Evolutionary conservation across 2,888 invertebrate genomes (phyloP), one percentile per base, ranked within the genome.

Genomic region (Venusia cambrica): DNA sequence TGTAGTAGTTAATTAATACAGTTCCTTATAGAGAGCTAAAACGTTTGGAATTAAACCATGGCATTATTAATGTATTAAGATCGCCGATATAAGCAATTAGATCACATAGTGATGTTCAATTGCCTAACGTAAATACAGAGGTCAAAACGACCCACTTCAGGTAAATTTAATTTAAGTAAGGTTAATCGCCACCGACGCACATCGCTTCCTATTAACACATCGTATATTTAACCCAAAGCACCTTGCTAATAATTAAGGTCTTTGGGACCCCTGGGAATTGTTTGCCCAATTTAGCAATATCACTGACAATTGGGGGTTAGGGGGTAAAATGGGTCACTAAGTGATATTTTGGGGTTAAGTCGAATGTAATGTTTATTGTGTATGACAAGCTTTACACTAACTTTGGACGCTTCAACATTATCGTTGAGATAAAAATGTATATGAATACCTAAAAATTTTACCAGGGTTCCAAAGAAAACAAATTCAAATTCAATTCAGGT

Each of bases 161-260:
- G 84, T 85, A 71, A 78, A 83, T 80, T 83, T 75, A 83, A 84
- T 78, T 73, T 69, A 65, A 74, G 72, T 72, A 66, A 69, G 54
- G 62, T 56, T 78, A 80, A 83, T 79, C 73, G 74, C 59, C 54
- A 54, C 50, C 64, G 80, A 77, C 76, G 66, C 61, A 67, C 73
- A 70, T 74, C 63, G 77, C 72, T 62, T 62, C 61, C 53, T 73
- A 83, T 83, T 83, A 84, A 77, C 84, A 83, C 79, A 62, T 79
- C 76, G 77, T 81, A 83, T 79, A 80, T 83, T 80, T 64, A 73
- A 76, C 77, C 80, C 77, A 68, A 73, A 83, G 74, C 73, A 81
- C 81, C 81, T 80, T 77, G 76, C 71, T 80, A 81, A 80, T 84
- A 83, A 84, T 81, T 80, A 78, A 76, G 83, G 75, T 78, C 64